phyloP scores from a whole-genome alignment of 2,888 invertebrate species.

The Osedax frankpressi region DNA sequence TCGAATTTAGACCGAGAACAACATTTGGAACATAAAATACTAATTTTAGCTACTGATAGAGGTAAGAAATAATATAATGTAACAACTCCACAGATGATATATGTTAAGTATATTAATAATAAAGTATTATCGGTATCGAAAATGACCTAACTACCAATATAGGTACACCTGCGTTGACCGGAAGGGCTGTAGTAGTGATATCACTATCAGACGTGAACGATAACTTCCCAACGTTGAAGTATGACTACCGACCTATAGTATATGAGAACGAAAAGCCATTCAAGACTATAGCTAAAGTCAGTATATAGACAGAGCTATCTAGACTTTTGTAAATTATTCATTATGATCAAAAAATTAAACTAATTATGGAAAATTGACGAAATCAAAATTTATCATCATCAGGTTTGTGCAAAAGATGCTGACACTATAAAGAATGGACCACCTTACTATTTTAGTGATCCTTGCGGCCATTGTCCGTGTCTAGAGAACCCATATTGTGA shows the following conservation, averaged over 20 bases:
- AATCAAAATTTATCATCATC: too few species aligned
- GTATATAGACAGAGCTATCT: too few species aligned
- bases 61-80: too few species aligned
- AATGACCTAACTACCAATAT: not conserved
- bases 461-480: slow-evolving; percentile 58
- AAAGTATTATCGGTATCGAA: too few species aligned
- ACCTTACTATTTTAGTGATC: slow-evolving; percentile 60
- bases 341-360: too few species aligned
- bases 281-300: slow-evolving; percentile 33
- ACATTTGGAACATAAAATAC: slow-evolving; percentile 24
- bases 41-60: slow-evolving; percentile 28
- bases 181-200: slow-evolving; percentile 87
- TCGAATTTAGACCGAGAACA: slow-evolving; percentile 26
- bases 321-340: too few species aligned
- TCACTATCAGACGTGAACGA: slow-evolving; percentile 87
- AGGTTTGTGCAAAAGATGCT: slow-evolving; percentile 34
- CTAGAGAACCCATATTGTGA: slow-evolving; percentile 83
- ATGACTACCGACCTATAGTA: slow-evolving; percentile 44
- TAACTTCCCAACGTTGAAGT: slow-evolving; percentile 80
- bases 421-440: slow-evolving; percentile 43
- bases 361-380: too few species aligned
- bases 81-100: too few species aligned
- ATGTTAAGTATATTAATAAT: too few species aligned
- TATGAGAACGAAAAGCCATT: slow-evolving; percentile 28
- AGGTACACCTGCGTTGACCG: slow-evolving; percentile 44